Conservation (phyloP, 2,797 vertebrate genomes). For the Melanotaenia trifasciata region DNA sequence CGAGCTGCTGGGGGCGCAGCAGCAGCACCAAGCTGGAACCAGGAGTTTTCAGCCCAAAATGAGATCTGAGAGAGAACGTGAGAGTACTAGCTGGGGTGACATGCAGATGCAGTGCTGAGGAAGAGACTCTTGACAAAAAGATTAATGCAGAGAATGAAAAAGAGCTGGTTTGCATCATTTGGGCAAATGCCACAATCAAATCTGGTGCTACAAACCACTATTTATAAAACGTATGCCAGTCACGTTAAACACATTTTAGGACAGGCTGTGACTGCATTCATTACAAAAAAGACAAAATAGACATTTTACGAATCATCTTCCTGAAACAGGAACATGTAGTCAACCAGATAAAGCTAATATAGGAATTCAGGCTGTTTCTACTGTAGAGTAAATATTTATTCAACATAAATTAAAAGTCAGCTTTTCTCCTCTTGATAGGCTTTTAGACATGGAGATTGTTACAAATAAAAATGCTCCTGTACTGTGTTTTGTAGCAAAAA, state of each 20-base stretch:
- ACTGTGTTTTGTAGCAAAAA: constrained; percentile 29
- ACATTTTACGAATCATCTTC: constrained; percentile 56
- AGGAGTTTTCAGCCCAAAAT: constrained; percentile 86
- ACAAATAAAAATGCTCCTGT: constrained; percentile 17
- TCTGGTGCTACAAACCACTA: constrained; percentile 73
- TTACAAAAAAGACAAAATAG: constrained; percentile 32
- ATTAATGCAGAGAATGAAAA: constrained; percentile 29
- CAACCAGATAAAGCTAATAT: constrained; percentile 34
- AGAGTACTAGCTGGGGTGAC: constrained; percentile 22
- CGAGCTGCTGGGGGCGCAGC: constrained; percentile 93
- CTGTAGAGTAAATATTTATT: constrained; percentile 61
- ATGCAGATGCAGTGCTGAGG: constrained; percentile 17
- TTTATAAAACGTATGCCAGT: constrained; percentile 50
- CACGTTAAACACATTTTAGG: constrained; percentile 39
- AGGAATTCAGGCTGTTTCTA: constrained; percentile 59
- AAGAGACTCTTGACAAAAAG: constrained; percentile 14
- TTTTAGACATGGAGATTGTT: constrained; percentile 40
- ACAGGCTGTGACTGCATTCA: constrained; percentile 46
- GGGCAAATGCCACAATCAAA: constrained; percentile 41
- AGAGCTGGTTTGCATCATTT: constrained; percentile 62
- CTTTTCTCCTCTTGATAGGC: constrained; percentile 31
- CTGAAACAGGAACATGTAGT: constrained; percentile 42
- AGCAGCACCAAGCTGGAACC: constrained; percentile 86
- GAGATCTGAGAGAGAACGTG: constrained; percentile 42
- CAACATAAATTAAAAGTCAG: constrained; percentile 48